phyloP scores from a whole-genome alignment of 2,113 vertebrate genomes.

The Guaruba guarouba region DNA sequence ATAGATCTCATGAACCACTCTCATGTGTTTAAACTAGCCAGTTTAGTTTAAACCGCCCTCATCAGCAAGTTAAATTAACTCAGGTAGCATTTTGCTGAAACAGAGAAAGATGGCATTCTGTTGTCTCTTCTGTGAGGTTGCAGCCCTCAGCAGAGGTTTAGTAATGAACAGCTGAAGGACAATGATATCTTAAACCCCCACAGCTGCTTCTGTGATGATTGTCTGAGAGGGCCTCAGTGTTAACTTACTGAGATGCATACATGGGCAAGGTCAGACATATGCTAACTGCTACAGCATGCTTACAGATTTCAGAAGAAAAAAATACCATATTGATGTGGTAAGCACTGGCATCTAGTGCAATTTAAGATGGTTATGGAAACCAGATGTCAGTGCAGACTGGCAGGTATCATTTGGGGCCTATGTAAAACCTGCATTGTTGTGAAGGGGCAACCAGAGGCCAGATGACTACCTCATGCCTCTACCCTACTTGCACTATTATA shows the following conservation, averaged over 20 bases:
- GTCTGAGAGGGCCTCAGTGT: not conserved
- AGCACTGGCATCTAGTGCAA: not conserved
- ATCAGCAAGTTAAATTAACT: not conserved
- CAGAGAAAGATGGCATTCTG: not conserved
- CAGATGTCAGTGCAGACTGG: not conserved
- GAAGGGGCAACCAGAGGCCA: not conserved
- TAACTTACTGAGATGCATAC: not conserved
- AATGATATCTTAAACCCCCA: slow-evolving; percentile 8
- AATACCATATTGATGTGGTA: not conserved
- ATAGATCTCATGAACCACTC: not conserved
- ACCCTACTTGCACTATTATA: not conserved
- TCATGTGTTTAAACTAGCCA: not conserved
- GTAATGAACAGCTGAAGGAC: slow-evolving; percentile 53
- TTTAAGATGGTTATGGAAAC: not conserved
- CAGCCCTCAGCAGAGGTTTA: not conserved
- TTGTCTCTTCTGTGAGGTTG: not conserved
- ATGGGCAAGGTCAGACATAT: not conserved
- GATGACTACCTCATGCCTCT: not conserved
- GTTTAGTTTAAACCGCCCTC: not conserved
- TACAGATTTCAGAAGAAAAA: not conserved
- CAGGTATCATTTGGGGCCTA: not conserved
- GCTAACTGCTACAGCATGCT: not conserved
- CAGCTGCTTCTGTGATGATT: slow-evolving; percentile 26
- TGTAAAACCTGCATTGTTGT: not conserved
- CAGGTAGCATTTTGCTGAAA: not conserved